Evolutionary conservation across 2,888 invertebrate species (phyloP).

Genomic region (Gymnocheta viridis): DNA sequence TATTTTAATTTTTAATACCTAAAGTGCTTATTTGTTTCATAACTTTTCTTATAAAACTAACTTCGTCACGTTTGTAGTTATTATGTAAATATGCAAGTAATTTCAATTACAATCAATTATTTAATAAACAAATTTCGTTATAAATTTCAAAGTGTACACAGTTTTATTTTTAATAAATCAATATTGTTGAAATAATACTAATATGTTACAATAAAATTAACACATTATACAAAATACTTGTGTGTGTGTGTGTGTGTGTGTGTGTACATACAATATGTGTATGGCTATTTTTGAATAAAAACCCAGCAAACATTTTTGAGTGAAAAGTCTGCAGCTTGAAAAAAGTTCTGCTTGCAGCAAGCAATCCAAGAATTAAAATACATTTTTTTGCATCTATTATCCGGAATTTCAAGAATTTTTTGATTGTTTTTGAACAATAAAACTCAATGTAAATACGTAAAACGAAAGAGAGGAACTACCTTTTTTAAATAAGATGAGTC

Average conservation of each 20-base stretch:
- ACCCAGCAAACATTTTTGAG: neutral
- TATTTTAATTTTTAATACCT: too few species aligned
- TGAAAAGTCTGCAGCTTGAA: neutral
- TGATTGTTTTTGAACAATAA: too few species aligned
- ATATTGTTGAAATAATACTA: conserved; percentile 48
- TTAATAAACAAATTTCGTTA: conserved; percentile 37
- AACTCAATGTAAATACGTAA: too few species aligned
- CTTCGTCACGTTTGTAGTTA: conserved; percentile 10
- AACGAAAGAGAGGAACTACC: too few species aligned
- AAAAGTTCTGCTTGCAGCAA: too few species aligned
- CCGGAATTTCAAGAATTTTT: too few species aligned
- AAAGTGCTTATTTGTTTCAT: neutral
- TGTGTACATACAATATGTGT: neutral
- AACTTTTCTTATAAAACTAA: conserved; percentile 10
- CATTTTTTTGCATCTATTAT: too few species aligned
- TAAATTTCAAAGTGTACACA: conserved; percentile 14
- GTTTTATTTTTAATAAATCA: neutral
- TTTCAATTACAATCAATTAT: conserved; percentile 50
- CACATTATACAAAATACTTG: conserved; percentile 35
- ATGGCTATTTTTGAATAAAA: neutral
- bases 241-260: neutral
- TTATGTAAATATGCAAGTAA: conserved; percentile 38
- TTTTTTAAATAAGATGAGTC: too few species aligned
- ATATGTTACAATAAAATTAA: conserved; percentile 56
- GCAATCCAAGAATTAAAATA: too few species aligned